These are phyloP conservation scores for Monochamus saltuarius DNA, from an alignment of 1,140 invertebrate species.

Conservation along the genomic window DNA sequence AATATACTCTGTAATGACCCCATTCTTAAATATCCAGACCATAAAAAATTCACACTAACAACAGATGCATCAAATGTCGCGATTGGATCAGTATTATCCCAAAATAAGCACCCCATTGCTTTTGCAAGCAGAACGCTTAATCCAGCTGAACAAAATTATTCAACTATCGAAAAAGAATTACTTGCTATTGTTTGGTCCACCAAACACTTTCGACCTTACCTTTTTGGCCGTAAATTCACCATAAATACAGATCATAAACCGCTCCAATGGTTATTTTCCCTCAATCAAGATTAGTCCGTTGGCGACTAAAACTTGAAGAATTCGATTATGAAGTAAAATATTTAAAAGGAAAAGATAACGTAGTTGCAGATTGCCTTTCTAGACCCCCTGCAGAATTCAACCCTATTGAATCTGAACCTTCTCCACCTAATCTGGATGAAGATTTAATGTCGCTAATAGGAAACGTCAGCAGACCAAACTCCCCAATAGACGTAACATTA, in stretches of 20 bases:
- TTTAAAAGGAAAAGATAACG: not conserved
- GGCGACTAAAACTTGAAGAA: not conserved
- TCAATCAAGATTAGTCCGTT: not conserved
- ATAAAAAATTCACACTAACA: not conserved
- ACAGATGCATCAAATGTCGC: too few species aligned
- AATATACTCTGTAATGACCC: not conserved
- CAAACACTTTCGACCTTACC: not conserved
- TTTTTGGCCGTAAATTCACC: not conserved
- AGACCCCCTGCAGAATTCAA: not conserved
- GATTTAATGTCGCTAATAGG: constrained; percentile 9
- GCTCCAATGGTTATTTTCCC: not conserved
- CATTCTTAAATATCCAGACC: not conserved
- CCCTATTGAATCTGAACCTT: constrained; percentile 12
- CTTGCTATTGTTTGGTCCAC: not conserved
- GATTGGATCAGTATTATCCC: too few species aligned
- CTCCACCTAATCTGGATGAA: constrained; percentile 6
- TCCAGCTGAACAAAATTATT: not conserved
- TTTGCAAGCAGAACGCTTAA: too few species aligned
- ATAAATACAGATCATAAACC: not conserved
- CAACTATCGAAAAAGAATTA: not conserved
- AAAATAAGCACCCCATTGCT: too few species aligned
- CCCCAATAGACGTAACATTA: too few species aligned
- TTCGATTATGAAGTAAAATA: not conserved
- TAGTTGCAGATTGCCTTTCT: not conserved
- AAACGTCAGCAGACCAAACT: too few species aligned